These are phyloP conservation scores for Anhinga rufa DNA, from an alignment of 2,113 vertebrate species.

Conservation along the genomic window DNA sequence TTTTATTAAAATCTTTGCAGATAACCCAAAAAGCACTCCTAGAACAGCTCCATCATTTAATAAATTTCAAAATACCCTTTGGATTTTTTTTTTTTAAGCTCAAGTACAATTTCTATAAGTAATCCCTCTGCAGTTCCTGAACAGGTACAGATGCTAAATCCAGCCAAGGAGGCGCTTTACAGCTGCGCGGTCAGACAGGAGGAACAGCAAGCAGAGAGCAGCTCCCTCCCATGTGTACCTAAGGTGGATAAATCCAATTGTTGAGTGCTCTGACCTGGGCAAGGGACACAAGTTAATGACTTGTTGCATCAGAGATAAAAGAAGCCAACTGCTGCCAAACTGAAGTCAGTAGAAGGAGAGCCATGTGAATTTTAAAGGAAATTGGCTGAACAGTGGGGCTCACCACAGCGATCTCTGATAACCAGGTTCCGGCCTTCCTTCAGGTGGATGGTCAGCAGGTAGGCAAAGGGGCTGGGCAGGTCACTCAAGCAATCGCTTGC, in stretches of 20 bases:
- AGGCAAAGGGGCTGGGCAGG: conserved; percentile 73
- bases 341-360: neutral
- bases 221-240: neutral
- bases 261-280: neutral
- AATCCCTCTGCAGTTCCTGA: neutral
- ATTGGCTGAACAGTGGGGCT: neutral
- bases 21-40: neutral
- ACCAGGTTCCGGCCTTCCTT: conserved; percentile 89
- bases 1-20: neutral
- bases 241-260: neutral
- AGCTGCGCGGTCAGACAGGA: neutral
- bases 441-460: conserved; percentile 87
- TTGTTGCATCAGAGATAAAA: neutral
- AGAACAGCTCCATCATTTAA: neutral
- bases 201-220: neutral
- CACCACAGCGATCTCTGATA: conserved; percentile 88
- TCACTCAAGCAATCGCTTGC: conserved; percentile 45
- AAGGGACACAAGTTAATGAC: neutral
- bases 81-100: neutral
- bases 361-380: neutral
- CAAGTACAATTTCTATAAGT: neutral
- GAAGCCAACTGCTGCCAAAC: neutral
- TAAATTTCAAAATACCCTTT: neutral
- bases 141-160: neutral
- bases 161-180: neutral